Conservation (phyloP, 2,888 invertebrate species). For the Cordilura impudica region DNA sequence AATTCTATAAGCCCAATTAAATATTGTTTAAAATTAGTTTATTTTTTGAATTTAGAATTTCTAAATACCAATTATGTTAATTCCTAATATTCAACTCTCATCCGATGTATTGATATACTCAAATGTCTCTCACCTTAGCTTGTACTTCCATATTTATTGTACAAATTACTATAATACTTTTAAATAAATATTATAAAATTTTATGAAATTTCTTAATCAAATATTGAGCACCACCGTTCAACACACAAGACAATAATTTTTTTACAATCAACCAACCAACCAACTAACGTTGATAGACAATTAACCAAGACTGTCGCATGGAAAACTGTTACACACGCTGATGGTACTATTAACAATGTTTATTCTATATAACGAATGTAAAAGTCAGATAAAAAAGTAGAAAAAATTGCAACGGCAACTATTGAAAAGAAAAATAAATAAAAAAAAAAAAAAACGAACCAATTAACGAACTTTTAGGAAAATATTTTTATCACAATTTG, state of each 20-base stretch:
- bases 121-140: slow-evolving; percentile 20
- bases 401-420: slow-evolving; percentile 11
- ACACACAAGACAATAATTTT: not conserved
- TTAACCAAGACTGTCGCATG: slow-evolving; percentile 41
- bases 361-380: slow-evolving; percentile 50
- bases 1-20: too few species aligned
- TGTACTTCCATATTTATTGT: slow-evolving; percentile 19
- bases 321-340: slow-evolving; percentile 36
- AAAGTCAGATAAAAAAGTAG: slow-evolving; percentile 47
- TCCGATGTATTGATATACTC: not conserved
- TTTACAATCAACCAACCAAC: not conserved
- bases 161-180: not conserved
- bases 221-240: not conserved
- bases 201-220: not conserved
- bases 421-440: slow-evolving; percentile 22
- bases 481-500: slow-evolving; percentile 14
- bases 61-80: not conserved
- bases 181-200: too few species aligned
- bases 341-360: slow-evolving; percentile 37
- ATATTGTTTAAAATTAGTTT: too few species aligned
- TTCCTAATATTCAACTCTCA: not conserved
- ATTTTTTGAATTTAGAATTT: too few species aligned
- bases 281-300: slow-evolving; percentile 39
- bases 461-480: slow-evolving; percentile 40
- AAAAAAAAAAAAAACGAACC: slow-evolving; percentile 44